Evolutionary conservation across 1,140 invertebrate genomes (phyloP).

Genomic region (Dinoponera quadriceps): DNA sequence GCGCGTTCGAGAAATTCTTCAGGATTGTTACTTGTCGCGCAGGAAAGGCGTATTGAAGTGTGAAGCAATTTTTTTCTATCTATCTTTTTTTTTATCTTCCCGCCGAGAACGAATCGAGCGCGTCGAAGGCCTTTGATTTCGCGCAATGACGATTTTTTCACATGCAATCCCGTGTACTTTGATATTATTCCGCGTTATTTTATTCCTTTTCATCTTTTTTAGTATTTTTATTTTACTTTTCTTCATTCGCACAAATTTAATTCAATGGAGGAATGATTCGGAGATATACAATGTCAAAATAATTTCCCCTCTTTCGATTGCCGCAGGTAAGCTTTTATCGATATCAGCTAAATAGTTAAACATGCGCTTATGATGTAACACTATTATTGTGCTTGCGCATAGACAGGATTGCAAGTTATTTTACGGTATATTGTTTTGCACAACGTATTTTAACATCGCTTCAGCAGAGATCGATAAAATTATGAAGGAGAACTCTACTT

Average conservation of each 20-base stretch:
- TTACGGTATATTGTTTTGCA: background rate
- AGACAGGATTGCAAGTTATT: slow-evolving; percentile 8
- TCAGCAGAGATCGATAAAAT: background rate
- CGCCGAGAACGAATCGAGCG: background rate
- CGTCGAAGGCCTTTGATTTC: background rate
- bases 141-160: background rate
- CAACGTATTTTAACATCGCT: background rate
- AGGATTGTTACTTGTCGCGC: slow-evolving; percentile 78
- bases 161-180: slow-evolving; percentile 2
- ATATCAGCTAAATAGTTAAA: background rate
- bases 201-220: background rate
- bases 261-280: background rate
- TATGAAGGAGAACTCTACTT: background rate
- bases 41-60: slow-evolving; percentile 64
- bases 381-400: background rate
- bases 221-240: background rate
- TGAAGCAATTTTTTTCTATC: slow-evolving; percentile 29
- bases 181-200: background rate
- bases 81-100: too few species aligned
- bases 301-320: background rate
- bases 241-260: slow-evolving; percentile 9
- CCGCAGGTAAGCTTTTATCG: background rate
- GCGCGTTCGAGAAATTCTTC: slow-evolving; percentile 71
- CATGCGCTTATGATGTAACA: background rate
- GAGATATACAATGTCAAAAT: background rate